phyloP scores from a whole-genome alignment of 2,113 vertebrate species.

The Furnarius figulus region DNA sequence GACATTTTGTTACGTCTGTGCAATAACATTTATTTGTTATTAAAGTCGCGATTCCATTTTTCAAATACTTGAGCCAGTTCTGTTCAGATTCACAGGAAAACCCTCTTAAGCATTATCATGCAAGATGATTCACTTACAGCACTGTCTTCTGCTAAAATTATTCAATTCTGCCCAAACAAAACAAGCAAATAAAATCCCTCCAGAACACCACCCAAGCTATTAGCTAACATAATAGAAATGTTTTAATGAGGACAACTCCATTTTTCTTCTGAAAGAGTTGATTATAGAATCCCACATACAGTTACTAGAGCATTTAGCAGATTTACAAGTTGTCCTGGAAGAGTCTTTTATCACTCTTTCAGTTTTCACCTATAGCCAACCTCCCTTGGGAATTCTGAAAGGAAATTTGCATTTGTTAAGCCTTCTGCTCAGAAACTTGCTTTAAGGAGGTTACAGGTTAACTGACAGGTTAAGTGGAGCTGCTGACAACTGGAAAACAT shows the following conservation, averaged over 20 bases:
- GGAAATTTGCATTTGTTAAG: conserved; percentile 50
- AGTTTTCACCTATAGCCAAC: not conserved
- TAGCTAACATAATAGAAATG: not conserved
- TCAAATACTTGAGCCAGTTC: not conserved
- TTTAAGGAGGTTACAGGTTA: not conserved
- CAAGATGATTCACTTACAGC: not conserved
- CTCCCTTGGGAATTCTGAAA: conserved; percentile 1
- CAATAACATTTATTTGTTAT: conserved; percentile 28
- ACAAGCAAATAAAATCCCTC: not conserved
- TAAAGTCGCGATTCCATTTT: not conserved
- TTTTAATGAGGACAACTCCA: not conserved
- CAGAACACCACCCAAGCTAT: not conserved
- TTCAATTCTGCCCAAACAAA: not conserved
- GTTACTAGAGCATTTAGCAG: not conserved
- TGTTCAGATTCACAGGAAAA: not conserved
- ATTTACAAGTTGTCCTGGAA: not conserved
- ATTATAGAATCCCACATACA: not conserved
- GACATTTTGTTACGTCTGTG: conserved; percentile 3
- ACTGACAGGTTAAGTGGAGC: not conserved
- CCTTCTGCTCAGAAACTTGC: not conserved
- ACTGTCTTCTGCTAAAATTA: not conserved
- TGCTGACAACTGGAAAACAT: not conserved
- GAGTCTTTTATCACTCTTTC: not conserved
- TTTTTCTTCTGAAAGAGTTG: not conserved
- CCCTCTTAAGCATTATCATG: not conserved